Evolutionary conservation across 2,797 vertebrate genomes (phyloP).

Genomic region (Enteromius fasciolatus): DNA sequence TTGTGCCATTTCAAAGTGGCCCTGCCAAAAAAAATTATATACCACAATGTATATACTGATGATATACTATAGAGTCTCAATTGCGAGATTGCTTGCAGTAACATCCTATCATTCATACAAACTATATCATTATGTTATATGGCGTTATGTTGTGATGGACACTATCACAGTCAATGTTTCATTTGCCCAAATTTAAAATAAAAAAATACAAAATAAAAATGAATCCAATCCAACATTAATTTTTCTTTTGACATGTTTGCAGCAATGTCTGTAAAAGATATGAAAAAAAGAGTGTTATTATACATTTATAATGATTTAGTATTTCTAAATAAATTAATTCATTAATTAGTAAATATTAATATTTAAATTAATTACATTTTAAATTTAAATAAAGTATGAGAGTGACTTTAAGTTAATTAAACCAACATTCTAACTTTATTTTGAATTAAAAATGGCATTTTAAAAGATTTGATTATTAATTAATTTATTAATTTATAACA

Average conservation of each 20-base stretch:
- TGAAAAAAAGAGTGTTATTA: not conserved
- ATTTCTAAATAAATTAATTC: too few relatives aligned
- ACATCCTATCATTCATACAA: not conserved
- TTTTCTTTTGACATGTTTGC: not conserved
- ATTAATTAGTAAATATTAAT: not conserved
- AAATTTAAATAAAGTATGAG: not conserved
- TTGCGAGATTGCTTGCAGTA: slow-evolving; percentile 3
- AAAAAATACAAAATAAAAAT: not conserved
- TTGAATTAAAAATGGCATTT: not conserved
- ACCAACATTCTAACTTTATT: not conserved
- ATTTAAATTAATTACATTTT: not conserved
- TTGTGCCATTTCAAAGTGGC: not conserved
- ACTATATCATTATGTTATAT: not conserved
- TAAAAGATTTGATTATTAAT: not conserved
- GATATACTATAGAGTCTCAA: not conserved
- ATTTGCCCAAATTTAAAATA: not conserved
- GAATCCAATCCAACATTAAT: not conserved
- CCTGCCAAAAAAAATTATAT: not conserved
- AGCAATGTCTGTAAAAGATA: not conserved
- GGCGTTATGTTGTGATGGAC: too few relatives aligned
- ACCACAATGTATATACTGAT: too few relatives aligned
- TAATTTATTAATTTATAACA: not conserved
- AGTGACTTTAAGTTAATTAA: not conserved
- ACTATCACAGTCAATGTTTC: too few relatives aligned
- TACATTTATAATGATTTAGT: not conserved